Evolutionary conservation across 2,888 invertebrate species (phyloP), one percentile per base, ranked within the genome.

Genomic region (Urechis unicinctus): DNA sequence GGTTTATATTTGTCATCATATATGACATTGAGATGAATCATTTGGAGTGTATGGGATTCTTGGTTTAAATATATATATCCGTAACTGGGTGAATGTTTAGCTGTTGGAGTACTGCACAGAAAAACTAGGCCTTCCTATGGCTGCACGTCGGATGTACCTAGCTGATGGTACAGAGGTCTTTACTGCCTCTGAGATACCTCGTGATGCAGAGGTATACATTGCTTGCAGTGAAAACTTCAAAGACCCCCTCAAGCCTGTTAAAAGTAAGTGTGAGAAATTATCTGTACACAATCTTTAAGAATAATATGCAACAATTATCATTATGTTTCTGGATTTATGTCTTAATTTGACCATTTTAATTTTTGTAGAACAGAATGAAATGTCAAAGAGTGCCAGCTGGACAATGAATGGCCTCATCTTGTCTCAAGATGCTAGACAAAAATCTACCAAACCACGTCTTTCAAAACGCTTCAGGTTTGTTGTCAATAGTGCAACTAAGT

Each of bases 161-260:
- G 72, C 71, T 41, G 72, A 75, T 60, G 78, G 78, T 4, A 60
- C 64, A 24, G 77, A 78, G 56, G 66, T 78, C 4, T 71, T 67
- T 48, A 61, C 62, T 29, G 67, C 68, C 3, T 52, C 62, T 24
- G 70, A 75, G 42, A 71, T 78, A 28, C 67, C 69, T 1, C 48
- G 68, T 1, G 69, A 71, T 36, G 63, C 66, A 1, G 72, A 73
- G 45, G 68, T 77, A 6, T 77, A 70, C 60, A 65, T 75, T 6
- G 75, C 77, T 1, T 67, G 65, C 56, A 77, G 77, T 21, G 77
- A 77, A 56, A 66, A 65, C 29, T 77, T 72, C 62, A 73, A 71
- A 58, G 68, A 74, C 55, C 75, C 76, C 5, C 69, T 65, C 56
- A 64, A 63, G n/a, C 52, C 58, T 9, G 66, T 68, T 3, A 74